phyloP scores from a whole-genome alignment of 1,140 invertebrate species.

The Leptopilina clavipes region DNA sequence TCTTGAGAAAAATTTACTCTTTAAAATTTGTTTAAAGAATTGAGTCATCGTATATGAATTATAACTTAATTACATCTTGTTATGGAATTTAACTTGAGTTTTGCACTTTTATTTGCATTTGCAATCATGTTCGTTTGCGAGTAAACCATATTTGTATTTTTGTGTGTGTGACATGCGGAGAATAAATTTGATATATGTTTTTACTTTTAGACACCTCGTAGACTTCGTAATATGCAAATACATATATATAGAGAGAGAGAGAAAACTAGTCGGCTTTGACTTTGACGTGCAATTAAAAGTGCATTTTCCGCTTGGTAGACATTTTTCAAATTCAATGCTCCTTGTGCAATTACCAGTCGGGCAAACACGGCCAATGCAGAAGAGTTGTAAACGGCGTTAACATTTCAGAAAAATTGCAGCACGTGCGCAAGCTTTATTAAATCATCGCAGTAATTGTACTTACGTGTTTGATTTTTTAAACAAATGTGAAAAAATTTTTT shows the following conservation, averaged over 20 bases:
- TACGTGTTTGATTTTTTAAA: not conserved
- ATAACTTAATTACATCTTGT: slow-evolving; percentile 43
- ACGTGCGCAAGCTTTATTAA: not conserved
- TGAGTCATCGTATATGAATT: slow-evolving; percentile 46
- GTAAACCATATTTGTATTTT: slow-evolving; percentile 35
- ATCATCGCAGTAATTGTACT: not conserved
- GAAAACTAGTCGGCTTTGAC: slow-evolving; percentile 51
- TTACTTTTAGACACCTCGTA: slow-evolving; percentile 50
- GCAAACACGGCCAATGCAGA: slow-evolving; percentile 24
- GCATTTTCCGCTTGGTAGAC: slow-evolving; percentile 57
- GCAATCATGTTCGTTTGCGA: slow-evolving; percentile 36
- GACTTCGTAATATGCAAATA: slow-evolving; percentile 51
- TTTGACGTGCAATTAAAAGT: slow-evolving; percentile 64
- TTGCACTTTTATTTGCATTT: not conserved
- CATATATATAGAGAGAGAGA: not conserved
- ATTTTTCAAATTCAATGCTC: slow-evolving; percentile 51
- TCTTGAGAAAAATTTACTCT: too few relatives aligned
- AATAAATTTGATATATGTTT: slow-evolving; percentile 56
- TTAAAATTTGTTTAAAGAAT: too few relatives aligned
- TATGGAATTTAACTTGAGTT: slow-evolving; percentile 10
- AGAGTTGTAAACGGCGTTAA: slow-evolving; percentile 41
- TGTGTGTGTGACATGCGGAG: slow-evolving; percentile 40
- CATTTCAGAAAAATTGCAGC: slow-evolving; percentile 37
- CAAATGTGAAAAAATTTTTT: too few relatives aligned
- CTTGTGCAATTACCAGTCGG: slow-evolving; percentile 25